Evolutionary conservation across 1,140 invertebrate genomes (phyloP), one percentile per base, ranked within the genome.

Genomic region (Littorina saxatilis): DNA sequence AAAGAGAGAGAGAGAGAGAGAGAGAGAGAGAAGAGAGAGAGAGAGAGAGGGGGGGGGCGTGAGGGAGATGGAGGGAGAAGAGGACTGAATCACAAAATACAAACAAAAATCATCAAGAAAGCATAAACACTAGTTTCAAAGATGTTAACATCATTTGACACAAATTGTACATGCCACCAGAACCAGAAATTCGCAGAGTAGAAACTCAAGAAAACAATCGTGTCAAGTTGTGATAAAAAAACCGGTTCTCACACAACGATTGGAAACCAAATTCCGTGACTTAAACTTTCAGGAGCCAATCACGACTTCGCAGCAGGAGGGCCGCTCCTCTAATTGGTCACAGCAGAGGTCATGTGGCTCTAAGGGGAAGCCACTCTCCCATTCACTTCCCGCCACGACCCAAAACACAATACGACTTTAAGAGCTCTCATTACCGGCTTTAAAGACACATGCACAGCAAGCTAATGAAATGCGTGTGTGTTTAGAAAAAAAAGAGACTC

Each of bases 401-500:
- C 17, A 50, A 47, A 74, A 74, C 40, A 74, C 72, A 74, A 74
- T 74, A 74, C 39, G 39, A 32, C 50, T 47, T 47, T 17, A 79
- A 68, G 58, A 58, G 63, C 55, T 66, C 77, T 66, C 77, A 79
- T 79, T 66, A 79, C 29, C 27, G 43, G 37, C 17, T 15, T n/a
- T 27, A 47, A 74, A 74, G 40, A 74, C 72, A n/a, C 61, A n/a
- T 27, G 11, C 61, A 11, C 61, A 39, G 27, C 35, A 47, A 27
- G 47, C 40, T 81, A 81, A 81, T 81, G 79, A 81, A 81, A 74
- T 39, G 72, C 79, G 73, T 55, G 72, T 55, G 72, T 81, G 79
- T 61, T 52, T 81, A 74, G 47, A 70, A 73, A 37, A n/a, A n/a
- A n/a, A n/a, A n/a, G n/a, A 39, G 58, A 47, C 47, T 73, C n/a